Evolutionary conservation across 2,113 vertebrate species (phyloP).

Genomic region (Callaeas wilsoni): DNA sequence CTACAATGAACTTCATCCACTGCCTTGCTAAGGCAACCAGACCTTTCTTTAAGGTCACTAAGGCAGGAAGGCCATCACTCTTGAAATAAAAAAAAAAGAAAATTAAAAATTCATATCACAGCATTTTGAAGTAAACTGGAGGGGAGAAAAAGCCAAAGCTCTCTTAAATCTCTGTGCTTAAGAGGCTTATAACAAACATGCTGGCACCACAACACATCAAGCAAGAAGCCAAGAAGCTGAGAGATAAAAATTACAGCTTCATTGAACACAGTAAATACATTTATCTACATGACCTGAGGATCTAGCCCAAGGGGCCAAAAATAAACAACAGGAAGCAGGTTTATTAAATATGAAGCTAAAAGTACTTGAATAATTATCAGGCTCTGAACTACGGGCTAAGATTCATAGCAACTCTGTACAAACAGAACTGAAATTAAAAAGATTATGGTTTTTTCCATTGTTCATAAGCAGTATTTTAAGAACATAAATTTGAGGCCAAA

Average conservation of each 20-base stretch:
- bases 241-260: background rate
- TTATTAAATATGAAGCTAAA: background rate
- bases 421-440: background rate
- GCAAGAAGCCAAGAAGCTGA: background rate
- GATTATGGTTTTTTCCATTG: rapidly evolving
- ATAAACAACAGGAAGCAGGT: background rate
- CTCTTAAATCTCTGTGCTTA: background rate
- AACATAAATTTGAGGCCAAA: background rate
- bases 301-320: background rate
- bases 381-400: background rate
- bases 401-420: background rate
- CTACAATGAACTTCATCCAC: constrained; percentile 99
- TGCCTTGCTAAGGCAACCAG: constrained; percentile 94
- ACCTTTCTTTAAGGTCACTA: constrained; percentile 97
- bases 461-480: background rate
- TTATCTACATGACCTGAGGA: background rate
- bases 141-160: background rate
- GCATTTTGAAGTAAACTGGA: background rate
- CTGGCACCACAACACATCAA: background rate
- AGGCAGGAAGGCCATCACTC: constrained; percentile 94
- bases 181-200: background rate
- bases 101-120: background rate
- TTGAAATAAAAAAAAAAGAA: constrained; percentile 11
- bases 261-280: background rate
- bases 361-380: background rate